Evolutionary conservation across 2,888 invertebrate species (phyloP), one percentile per base, ranked within the genome.

Genomic region (Pristionchus arcanus): DNA sequence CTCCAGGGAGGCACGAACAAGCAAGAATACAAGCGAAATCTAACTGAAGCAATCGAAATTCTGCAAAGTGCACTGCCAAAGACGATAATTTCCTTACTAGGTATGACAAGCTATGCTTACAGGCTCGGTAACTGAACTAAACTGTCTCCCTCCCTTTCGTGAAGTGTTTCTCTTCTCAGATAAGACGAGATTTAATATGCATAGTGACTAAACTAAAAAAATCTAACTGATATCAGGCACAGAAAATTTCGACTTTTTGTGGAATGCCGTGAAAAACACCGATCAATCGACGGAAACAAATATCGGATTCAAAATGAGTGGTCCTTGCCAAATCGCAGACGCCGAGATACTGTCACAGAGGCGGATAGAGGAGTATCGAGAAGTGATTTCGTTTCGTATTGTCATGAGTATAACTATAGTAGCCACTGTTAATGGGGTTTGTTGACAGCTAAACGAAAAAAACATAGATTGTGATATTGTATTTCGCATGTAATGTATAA

Each of bases 311-410:
- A 74, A 28, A 34, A n/a, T 74, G 19, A 21, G 11, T 19, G 19
- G 21, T 13, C 71, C 71, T 34, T 74, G 71, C 21, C 19, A 31
- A n/a, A 21, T 74, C 34, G 31, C 34, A 5, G n/a, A 68, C 13
- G 21, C 15, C 15, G 68, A 68, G 13, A 15, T 68, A 7, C 31
- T 68, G 15, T 15, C 28, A 15, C 68, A 68, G 28, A 31, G 68
- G n/a, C 5, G 68, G n/a, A 68, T 68, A 7, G 68, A 68, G 68
- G 68, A 68, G 68, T 68, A 68, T 68, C 68, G 68, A 68, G 68
- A 68, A n/a, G 68, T 31, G 15, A 74, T n/a, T n/a, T n/a, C n/a
- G n/a, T n/a, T n/a, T n/a, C n/a, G n/a, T n/a, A n/a, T n/a, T n/a
- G n/a, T n/a, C n/a, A n/a, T n/a, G n/a, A n/a, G n/a, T n/a, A n/a